A percentile compares a stretch with the other conserved stretches of the same genome.
These are phyloP conservation scores for Nomada ferruginata DNA, from an alignment of 2,888 invertebrate genomes.

Conservation along the genomic window DNA sequence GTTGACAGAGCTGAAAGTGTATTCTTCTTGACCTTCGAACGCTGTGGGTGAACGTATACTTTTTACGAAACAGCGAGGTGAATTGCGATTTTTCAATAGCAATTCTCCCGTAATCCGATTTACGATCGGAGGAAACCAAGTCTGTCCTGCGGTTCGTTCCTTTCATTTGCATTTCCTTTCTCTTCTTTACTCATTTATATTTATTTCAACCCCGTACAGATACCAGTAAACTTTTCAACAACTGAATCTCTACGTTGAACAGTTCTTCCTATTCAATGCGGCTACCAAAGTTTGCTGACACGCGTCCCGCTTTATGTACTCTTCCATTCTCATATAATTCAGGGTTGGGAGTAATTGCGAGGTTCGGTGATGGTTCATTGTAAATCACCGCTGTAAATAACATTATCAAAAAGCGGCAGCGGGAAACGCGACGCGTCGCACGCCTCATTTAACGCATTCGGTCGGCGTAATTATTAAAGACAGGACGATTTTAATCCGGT, in stretches of 20 bases:
- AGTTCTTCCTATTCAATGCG: conserved; percentile 34
- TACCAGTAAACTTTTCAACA: conserved; percentile 34
- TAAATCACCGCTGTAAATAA: conserved; percentile 64
- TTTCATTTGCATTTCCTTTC: not conserved
- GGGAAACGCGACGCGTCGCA: conserved; percentile 51
- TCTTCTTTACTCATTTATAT: conserved; percentile 4
- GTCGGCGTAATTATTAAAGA: conserved; percentile 68
- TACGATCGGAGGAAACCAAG: not conserved
- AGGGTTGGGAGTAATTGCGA: conserved; percentile 46
- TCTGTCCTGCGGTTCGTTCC: conserved; percentile 6
- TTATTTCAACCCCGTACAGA: conserved; percentile 9
- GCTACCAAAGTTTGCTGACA: conserved; percentile 20
- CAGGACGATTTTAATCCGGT: conserved; percentile 67
- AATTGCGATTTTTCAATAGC: not conserved
- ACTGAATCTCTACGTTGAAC: conserved; percentile 7
- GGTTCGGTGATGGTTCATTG: conserved; percentile 51
- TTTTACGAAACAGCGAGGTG: not conserved
- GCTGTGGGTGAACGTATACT: not conserved
- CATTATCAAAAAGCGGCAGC: conserved; percentile 57
- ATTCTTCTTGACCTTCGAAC: not conserved
- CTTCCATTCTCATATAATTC: conserved; percentile 24
- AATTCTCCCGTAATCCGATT: not conserved
- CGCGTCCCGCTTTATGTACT: conserved; percentile 21
- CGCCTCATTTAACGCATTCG: conserved; percentile 68
- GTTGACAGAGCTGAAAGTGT: not conserved